Evolutionary conservation across 2,888 invertebrate genomes (phyloP).

Genomic region (Apodemia duryi): DNA sequence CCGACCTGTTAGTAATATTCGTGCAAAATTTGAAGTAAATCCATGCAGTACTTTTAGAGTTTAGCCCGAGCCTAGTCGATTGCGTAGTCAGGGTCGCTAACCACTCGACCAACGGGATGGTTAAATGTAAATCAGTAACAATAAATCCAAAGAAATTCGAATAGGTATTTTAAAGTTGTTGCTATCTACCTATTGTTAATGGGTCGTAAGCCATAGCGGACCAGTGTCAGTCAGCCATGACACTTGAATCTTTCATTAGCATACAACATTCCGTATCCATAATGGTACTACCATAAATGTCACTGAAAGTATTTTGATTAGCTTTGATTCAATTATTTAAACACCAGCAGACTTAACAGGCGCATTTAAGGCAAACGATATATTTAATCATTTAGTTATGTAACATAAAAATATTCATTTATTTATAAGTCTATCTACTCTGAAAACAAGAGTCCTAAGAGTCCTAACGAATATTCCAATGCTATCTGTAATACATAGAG

Average conservation of each 20-base stretch:
- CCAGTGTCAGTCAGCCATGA: constrained; percentile 38
- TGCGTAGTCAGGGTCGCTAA: too few species aligned
- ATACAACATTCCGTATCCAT: constrained; percentile 41
- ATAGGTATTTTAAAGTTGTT: constrained; percentile 4
- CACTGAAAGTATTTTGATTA: constrained; percentile 37
- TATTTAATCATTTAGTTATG: background rate
- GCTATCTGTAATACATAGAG: too few species aligned
- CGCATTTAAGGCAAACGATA: background rate
- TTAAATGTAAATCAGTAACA: too few species aligned
- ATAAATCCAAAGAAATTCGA: background rate
- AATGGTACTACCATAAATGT: constrained; percentile 41
- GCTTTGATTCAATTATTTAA: constrained; percentile 9
- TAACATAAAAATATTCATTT: background rate
- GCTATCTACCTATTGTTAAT: constrained; percentile 25
- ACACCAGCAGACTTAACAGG: background rate
- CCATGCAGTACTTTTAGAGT: too few species aligned
- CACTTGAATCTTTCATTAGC: constrained; percentile 45
- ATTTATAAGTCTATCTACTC: background rate
- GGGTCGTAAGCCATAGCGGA: constrained; percentile 25
- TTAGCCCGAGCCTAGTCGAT: too few species aligned
- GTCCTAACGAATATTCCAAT: too few species aligned
- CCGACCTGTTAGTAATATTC: too few species aligned
- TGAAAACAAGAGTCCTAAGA: too few species aligned
- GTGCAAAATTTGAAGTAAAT: too few species aligned
- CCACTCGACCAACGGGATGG: too few species aligned